phyloP scores from a whole-genome alignment of 2,888 invertebrate genomes.

The Metopia argyrocephala region DNA sequence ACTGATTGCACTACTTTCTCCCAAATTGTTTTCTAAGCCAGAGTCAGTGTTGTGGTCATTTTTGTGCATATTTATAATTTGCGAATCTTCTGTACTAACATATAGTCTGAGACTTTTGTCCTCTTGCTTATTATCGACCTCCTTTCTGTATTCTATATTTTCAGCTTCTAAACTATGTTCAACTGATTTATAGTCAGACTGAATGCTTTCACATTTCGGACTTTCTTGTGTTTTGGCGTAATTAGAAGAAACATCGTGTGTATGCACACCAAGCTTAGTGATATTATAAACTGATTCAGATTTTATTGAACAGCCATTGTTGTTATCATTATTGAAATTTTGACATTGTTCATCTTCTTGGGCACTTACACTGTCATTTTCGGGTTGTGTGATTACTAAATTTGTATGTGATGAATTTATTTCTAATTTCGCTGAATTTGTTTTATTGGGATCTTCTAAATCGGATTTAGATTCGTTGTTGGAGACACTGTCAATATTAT shows the following conservation, averaged over 20 bases:
- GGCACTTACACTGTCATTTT: neutral
- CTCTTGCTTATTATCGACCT: neutral
- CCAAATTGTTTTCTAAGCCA: neutral
- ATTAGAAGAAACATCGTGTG: too few species aligned
- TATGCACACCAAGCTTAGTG: neutral
- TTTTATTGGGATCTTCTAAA: neutral
- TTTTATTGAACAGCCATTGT: constrained; percentile 23
- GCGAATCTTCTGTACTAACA: constrained; percentile 1
- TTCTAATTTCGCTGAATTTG: constrained; percentile 29
- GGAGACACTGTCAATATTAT: neutral
- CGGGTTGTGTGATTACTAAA: constrained; percentile 13
- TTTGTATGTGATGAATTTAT: constrained; percentile 20
- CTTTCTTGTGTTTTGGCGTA: too few species aligned
- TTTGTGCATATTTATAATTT: neutral
- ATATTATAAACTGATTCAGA: neutral
- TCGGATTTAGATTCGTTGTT: constrained; percentile 7
- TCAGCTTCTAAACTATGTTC: neutral
- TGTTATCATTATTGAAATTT: neutral
- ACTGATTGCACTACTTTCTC: neutral
- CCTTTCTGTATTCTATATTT: neutral
- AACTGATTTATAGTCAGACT: constrained; percentile 3
- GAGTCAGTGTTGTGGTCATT: neutral
- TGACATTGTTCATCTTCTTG: constrained; percentile 19
- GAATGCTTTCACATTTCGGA: neutral
- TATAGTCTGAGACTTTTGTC: neutral